Conservation (phyloP, 2,113 vertebrate genomes). For the Rutilus rutilus region DNA sequence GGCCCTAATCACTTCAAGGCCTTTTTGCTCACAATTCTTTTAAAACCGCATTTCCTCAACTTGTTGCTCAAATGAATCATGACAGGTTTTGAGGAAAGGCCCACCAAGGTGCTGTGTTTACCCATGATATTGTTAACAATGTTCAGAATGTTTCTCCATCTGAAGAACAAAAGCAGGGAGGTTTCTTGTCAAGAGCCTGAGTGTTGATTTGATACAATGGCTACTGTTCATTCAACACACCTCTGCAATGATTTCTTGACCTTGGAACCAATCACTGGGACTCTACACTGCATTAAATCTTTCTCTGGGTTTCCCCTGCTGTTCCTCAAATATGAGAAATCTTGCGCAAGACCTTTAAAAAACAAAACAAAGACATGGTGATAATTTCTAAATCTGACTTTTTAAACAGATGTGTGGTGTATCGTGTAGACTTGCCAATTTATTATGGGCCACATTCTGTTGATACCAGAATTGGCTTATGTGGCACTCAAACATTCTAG, state of each 20-base stretch:
- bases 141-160: neutral
- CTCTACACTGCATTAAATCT: neutral
- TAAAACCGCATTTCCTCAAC: neutral
- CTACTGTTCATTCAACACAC: neutral
- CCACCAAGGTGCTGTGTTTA: conserved; percentile 2
- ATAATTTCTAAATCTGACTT: neutral
- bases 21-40: neutral
- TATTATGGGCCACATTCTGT: neutral
- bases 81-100: neutral
- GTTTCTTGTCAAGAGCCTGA: neutral
- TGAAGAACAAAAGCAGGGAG: neutral
- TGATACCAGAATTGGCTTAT: neutral
- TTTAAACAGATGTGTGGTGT: too few relatives aligned
- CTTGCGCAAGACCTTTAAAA: neutral
- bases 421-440: neutral
- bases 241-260: neutral
- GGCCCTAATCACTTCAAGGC: neutral
- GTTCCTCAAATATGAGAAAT: neutral
- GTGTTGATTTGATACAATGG: neutral
- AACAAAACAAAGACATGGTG: neutral
- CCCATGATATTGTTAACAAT: neutral
- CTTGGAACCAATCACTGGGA: neutral
- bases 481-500: neutral
- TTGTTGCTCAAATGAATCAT: neutral
- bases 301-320: neutral